Percentiles rank a stretch among this genome's conserved stretches.
Conservation (phyloP, 2,888 invertebrate genomes). For the Calliopum simillimum region DNA sequence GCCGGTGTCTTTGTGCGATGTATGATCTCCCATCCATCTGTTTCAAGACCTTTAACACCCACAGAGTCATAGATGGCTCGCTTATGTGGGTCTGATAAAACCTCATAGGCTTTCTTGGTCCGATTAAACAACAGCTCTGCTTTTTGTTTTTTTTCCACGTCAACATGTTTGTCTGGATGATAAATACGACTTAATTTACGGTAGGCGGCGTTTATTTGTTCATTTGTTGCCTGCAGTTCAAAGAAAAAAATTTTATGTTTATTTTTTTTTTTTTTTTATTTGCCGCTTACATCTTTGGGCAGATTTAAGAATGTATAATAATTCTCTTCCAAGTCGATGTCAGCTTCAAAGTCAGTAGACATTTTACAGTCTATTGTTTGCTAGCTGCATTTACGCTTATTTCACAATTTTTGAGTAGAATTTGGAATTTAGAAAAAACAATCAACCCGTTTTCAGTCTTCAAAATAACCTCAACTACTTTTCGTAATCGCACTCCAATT, state of each 20-base stretch:
- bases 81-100: slow-evolving; percentile 91
- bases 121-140: slow-evolving; percentile 94
- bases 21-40: slow-evolving; percentile 96
- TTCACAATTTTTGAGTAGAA: slow-evolving; percentile 41
- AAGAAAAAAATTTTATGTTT: slow-evolving; percentile 47
- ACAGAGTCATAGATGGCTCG: slow-evolving; percentile 92
- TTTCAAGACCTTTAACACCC: slow-evolving; percentile 91
- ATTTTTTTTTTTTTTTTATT: no score
- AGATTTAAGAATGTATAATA: slow-evolving; percentile 90
- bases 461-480: slow-evolving; percentile 45
- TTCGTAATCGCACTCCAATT: slow-evolving; percentile 31
- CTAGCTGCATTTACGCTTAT: slow-evolving; percentile 37
- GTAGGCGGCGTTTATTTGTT: slow-evolving; percentile 95
- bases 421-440: slow-evolving; percentile 39
- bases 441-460: slow-evolving; percentile 30
- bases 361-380: slow-evolving; percentile 42
- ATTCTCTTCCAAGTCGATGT: slow-evolving; percentile 79
- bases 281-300: slow-evolving; percentile 78
- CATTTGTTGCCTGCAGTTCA: slow-evolving; percentile 81
- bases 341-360: slow-evolving; percentile 73
- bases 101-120: slow-evolving; percentile 94
- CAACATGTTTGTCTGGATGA: slow-evolving; percentile 96
- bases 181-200: slow-evolving; percentile 91
- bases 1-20: slow-evolving; percentile 91
- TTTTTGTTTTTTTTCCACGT: slow-evolving; percentile 84